These are phyloP conservation scores for Bombus waltoni DNA, from an alignment of 1,140 invertebrate species.

Conservation along the genomic window DNA sequence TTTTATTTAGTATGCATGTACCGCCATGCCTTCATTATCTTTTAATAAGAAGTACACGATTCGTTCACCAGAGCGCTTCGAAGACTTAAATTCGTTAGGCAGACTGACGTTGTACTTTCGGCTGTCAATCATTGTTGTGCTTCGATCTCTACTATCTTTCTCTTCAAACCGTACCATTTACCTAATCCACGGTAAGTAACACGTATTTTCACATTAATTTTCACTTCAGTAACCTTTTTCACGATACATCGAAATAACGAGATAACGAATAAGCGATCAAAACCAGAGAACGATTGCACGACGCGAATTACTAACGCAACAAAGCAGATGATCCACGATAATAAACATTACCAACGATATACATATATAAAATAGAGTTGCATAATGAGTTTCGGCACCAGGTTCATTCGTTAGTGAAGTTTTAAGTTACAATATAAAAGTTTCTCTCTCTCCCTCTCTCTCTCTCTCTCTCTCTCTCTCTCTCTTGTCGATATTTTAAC, in stretches of 20 bases:
- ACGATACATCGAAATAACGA: no score
- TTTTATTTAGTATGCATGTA: background rate
- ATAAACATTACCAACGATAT: background rate
- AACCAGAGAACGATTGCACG: no score
- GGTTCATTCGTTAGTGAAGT: no score
- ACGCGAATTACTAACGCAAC: background rate
- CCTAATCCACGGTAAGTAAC: background rate
- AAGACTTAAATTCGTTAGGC: slow-evolving; percentile 22
- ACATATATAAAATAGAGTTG: no score
- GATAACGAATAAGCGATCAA: no score
- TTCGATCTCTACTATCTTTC: background rate
- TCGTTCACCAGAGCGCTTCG: slow-evolving; percentile 53
- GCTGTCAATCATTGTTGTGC: slow-evolving; percentile 18
- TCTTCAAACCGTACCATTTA: no score
- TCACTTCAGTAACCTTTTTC: no score
- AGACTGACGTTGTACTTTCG: slow-evolving; percentile 42
- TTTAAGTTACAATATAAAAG: no score
- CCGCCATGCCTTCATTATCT: slow-evolving; percentile 50
- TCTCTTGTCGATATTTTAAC: background rate
- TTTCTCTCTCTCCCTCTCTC: no score
- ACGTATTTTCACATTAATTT: background rate
- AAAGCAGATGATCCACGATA: background rate
- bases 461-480: no score
- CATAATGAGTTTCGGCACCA: no score
- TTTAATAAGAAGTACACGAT: slow-evolving; percentile 44